A percentile compares a stretch with the other conserved stretches of the same genome.
Conservation (phyloP, 64 coral and sea anemone genomes). For the Dendronephthya gigantea region DNA sequence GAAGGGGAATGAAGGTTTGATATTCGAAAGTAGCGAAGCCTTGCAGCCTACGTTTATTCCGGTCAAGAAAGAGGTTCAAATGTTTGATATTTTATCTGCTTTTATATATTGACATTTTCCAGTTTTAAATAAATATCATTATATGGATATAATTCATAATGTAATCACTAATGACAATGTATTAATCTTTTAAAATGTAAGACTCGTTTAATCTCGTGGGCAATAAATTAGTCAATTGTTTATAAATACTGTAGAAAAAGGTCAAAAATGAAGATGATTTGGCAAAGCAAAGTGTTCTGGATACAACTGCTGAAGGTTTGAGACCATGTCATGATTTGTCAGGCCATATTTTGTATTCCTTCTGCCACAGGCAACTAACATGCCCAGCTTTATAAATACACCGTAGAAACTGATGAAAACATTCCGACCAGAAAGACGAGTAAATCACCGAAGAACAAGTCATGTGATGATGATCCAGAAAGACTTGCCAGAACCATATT, state of each 20-base stretch:
- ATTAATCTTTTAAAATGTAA: too few relatives aligned
- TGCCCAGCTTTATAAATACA: too few relatives aligned
- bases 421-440: not conserved
- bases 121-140: too few relatives aligned
- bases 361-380: too few relatives aligned
- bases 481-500: slow-evolving; percentile 77
- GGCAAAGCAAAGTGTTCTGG: not conserved
- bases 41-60: not conserved
- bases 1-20: not conserved
- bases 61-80: not conserved
- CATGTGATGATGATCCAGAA: slow-evolving; percentile 45
- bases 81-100: too few relatives aligned
- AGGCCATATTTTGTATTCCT: too few relatives aligned
- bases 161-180: too few relatives aligned
- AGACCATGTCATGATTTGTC: too few relatives aligned
- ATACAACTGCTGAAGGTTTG: not conserved
- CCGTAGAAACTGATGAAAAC: not conserved
- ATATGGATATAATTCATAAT: too few relatives aligned
- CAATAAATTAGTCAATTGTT: too few relatives aligned
- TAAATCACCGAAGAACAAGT: not conserved
- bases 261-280: not conserved
- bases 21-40: not conserved
- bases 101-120: too few relatives aligned
- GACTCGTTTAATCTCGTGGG: too few relatives aligned
- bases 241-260: not conserved